These are phyloP conservation scores for Sterrhoptilus dennistouni DNA, from an alignment of 2,113 vertebrate species.

Conservation along the genomic window DNA sequence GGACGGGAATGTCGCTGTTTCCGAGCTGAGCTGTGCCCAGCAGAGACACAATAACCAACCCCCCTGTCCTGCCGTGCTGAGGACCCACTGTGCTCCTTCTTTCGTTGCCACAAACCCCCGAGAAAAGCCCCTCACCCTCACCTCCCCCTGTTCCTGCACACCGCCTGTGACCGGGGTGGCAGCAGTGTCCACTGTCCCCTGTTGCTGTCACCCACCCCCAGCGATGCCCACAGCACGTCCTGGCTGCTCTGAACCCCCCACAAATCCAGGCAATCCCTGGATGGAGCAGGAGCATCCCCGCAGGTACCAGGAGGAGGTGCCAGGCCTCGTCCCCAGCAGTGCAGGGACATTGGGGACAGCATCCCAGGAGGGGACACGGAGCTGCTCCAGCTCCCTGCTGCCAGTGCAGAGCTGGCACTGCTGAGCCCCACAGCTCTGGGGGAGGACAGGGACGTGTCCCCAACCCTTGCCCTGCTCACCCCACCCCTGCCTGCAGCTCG, in stretches of 20 bases:
- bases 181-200: not conserved
- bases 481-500: not conserved
- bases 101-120: not conserved
- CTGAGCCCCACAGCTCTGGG: not conserved
- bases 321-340: accelerated
- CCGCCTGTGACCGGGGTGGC: not conserved
- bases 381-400: not conserved
- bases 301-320: accelerated
- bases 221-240: accelerated
- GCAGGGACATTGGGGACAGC: not conserved
- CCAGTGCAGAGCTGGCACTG: accelerated
- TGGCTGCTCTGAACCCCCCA: not conserved
- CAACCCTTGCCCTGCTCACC: not conserved
- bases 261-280: not conserved
- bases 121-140: not conserved
- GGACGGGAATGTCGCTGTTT: not conserved
- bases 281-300: not conserved
- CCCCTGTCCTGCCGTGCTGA: accelerated
- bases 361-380: not conserved
- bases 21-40: not conserved
- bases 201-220: not conserved
- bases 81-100: not conserved
- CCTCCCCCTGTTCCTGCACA: not conserved
- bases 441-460: accelerated
- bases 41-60: not conserved